These are phyloP conservation scores for Caenorhabditis latens DNA, from an alignment of 1,140 invertebrate species.

Conservation along the genomic window DNA sequence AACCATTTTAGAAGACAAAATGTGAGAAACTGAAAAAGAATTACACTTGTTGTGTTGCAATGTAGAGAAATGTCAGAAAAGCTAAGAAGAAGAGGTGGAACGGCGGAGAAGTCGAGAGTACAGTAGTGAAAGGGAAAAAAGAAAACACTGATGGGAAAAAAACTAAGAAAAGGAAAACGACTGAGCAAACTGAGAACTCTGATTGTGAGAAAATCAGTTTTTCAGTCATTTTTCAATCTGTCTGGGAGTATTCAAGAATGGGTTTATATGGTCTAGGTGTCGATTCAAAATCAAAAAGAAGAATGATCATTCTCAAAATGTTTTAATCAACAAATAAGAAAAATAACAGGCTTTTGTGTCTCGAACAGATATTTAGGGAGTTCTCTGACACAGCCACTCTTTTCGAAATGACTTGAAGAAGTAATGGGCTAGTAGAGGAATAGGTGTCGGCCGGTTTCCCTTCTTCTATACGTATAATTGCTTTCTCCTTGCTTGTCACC, in stretches of 20 bases:
- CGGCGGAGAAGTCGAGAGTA: not conserved
- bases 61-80: not conserved
- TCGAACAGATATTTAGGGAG: constrained; percentile 2
- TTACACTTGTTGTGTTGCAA: not conserved
- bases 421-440: constrained; percentile 49
- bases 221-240: no score
- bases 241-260: no score
- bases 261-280: not conserved
- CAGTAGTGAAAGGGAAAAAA: not conserved
- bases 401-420: not conserved
- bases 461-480: constrained; percentile 46
- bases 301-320: no score
- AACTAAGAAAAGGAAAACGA: not conserved
- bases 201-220: not conserved
- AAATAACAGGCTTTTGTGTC: not conserved
- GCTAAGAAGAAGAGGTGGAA: not conserved
- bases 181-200: not conserved
- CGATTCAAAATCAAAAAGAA: no score
- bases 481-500: constrained; percentile 55
- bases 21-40: constrained; percentile 35
- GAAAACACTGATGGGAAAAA: not conserved
- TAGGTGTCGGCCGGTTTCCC: constrained; percentile 48
- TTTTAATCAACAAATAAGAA: no score
- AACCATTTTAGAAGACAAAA: constrained; percentile 35
- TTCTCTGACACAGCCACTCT: not conserved